Percentiles rank a stretch among this genome's conserved stretches.
These are phyloP conservation scores for Morpho deidamia DNA, from an alignment of 2,888 invertebrate genomes.

Conservation along the genomic window DNA sequence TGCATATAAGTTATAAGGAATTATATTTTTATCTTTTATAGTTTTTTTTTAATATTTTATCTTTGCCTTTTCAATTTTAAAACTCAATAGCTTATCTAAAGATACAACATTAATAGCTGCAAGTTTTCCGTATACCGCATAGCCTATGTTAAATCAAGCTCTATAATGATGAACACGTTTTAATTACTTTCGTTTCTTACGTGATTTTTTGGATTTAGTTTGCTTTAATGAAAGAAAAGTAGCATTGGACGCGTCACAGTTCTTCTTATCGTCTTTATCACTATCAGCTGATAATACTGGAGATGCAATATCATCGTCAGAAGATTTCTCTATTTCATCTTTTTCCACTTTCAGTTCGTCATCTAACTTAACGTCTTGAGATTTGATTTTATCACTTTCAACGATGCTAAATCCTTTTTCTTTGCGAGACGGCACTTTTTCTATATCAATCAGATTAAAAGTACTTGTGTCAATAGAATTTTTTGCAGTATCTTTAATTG, in stretches of 20 bases:
- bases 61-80: slow-evolving; percentile 41
- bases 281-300: slow-evolving; percentile 76
- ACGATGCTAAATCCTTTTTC: slow-evolving; percentile 65
- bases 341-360: slow-evolving; percentile 49
- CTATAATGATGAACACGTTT: slow-evolving; percentile 45
- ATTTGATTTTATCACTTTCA: slow-evolving; percentile 60
- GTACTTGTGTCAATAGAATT: slow-evolving; percentile 56
- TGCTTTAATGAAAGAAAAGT: slow-evolving; percentile 57
- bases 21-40: slow-evolving; percentile 8
- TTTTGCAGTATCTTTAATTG: slow-evolving; percentile 57
- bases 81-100: slow-evolving; percentile 47
- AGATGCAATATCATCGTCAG: slow-evolving; percentile 76
- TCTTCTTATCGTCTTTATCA: slow-evolving; percentile 71
- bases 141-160: slow-evolving; percentile 29
- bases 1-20: slow-evolving; percentile 9
- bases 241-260: slow-evolving; percentile 50
- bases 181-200: slow-evolving; percentile 80
- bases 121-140: slow-evolving; percentile 5
- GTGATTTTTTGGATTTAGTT: slow-evolving; percentile 76
- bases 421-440: slow-evolving; percentile 55
- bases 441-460: slow-evolving; percentile 64
- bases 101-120: slow-evolving; percentile 47
- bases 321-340: slow-evolving; percentile 71
- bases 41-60: slow-evolving; percentile 58
- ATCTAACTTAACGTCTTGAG: slow-evolving; percentile 58